Base-by-base conservation (phyloP, 2,113 vertebrate species). In the Poeciliopsis turrubarensis region DNA sequence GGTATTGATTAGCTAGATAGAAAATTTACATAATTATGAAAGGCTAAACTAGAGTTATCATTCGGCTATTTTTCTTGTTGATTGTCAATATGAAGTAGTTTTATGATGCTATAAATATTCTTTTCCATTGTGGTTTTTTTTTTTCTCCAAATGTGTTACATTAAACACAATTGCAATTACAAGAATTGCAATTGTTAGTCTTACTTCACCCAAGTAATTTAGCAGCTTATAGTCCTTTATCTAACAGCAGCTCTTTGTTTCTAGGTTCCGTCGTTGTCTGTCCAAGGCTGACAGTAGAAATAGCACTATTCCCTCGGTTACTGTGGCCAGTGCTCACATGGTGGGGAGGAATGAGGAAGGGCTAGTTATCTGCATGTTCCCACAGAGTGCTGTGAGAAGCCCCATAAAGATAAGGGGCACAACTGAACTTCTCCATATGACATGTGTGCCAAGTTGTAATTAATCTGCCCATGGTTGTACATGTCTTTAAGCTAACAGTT, bases 311-410 rank as follows among this genome's bases (percentile, higher is more conserved):
- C 65, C 60, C 63, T 64, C 51, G 69, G 75, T 41, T 68, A 26
- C 41, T 60, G 8, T 13, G 41, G 73, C 51, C 2, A 30, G 27
- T 51, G 27, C 68, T 72, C 44, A 65, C 30, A 78, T 17, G 15
- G 31, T 79, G 9, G 67, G 31, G 62, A 82, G 79, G 83, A 93
- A 93, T 89, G 93, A 87, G 89, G 91, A 91, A 93, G 77, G 78
- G 27, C 73, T 75, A 63, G 51, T 83, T 88, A 90, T 94, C 83
- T 78, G 1, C 78, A 78, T 80, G 80, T 95, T 93, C 91, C 85
- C 91, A 92, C 91, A 91, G 75, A 78, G 77, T 39, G 10, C 14
- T n/a, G 61, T 81, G 73, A 86, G 90, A 85, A 84, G 72, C 68
- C 75, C 74, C 84, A 80, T 93, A 92, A 93, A 93, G 91, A 91